Evolutionary conservation across 2,113 vertebrate genomes (phyloP), one percentile per base, ranked within the genome.

Genomic region (Hirundichthys speculiger): DNA sequence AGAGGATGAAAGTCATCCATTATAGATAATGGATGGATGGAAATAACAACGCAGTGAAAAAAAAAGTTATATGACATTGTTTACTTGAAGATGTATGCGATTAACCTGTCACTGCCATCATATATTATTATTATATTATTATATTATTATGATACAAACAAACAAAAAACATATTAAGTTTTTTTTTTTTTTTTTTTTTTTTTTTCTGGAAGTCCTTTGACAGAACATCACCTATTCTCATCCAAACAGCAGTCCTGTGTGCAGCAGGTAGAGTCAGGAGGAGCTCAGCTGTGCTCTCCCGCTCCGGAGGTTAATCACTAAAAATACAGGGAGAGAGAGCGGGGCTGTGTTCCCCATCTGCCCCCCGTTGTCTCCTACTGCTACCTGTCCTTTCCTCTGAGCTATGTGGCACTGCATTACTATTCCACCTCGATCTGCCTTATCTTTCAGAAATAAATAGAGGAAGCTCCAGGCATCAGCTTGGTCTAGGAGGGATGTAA

Each of bases 391-490:
- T 73, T 61, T 68, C 63, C 71, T 70, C 53, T 21, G 53, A 80
- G 77, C 59, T 25, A 56, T 38, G 61, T 43, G 42, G 34, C 62
- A 10, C 56, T 21, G 15, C 77, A 84, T 85, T 86, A 81, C 80
- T 69, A 77, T 83, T 86, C 88, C 64, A 34, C 50, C 77, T 61
- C 54, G 55, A 73, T 87, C 69, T 34, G 72, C 74, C 78, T 88
- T 86, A 89, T 87, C 84, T 82, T 46, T 65, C 73, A 53, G 38
- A 83, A 88, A 88, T 83, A 89, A 86, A 89, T 63, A 80, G 75
- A 69, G 42, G 67, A 48, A 67, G 74, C 73, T 39, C 53, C 54
- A 8, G 21, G 58, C 68, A 64, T 59, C 12, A 20, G 57, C 30
- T 45, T 15, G 45, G 43, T 13, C 49, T 11, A 25, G 48, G 55